phyloP scores from a whole-genome alignment of 2,888 invertebrate species.

The Orthonychiurus folsomi region DNA sequence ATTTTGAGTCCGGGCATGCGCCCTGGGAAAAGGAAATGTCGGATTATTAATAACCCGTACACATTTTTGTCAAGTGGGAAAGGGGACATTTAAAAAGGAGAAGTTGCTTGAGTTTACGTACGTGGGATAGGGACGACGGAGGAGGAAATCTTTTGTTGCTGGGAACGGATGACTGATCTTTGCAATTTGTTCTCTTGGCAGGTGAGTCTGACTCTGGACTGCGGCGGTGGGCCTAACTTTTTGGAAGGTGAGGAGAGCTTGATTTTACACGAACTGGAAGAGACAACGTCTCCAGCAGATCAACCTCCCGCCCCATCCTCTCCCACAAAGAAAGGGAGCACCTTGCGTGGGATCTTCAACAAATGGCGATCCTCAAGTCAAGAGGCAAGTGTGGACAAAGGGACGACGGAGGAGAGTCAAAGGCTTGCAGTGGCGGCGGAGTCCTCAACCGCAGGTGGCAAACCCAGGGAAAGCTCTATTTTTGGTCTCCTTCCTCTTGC shows the following conservation, averaged over 20 bases:
- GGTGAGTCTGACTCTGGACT: constrained; percentile 46
- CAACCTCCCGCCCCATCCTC: constrained; percentile 25
- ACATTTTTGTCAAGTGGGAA: too few species aligned
- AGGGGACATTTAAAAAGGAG: too few species aligned
- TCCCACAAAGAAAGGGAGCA: constrained; percentile 32
- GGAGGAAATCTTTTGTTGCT: neutral
- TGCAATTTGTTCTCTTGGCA: constrained; percentile 21
- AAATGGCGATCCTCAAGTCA: constrained; percentile 41
- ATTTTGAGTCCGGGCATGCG: too few species aligned
- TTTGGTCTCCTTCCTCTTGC: constrained; percentile 39
- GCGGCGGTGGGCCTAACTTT: constrained; percentile 39
- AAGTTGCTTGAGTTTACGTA: too few species aligned
- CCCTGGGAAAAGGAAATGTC: too few species aligned
- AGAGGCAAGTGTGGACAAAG: constrained; percentile 38
- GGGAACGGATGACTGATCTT: neutral
- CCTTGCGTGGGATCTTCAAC: constrained; percentile 36
- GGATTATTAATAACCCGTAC: too few species aligned
- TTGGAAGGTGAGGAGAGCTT: constrained; percentile 34
- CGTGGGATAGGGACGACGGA: too few species aligned
- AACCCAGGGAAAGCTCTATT: constrained; percentile 39
- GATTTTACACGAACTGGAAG: constrained; percentile 37
- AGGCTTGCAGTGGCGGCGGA: constrained; percentile 23
- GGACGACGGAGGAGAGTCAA: constrained; percentile 23
- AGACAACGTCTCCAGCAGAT: constrained; percentile 23
- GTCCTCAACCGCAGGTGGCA: constrained; percentile 10